Base-by-base conservation (phyloP, 1,140 invertebrate species). In the Bombus sylvicola region DNA sequence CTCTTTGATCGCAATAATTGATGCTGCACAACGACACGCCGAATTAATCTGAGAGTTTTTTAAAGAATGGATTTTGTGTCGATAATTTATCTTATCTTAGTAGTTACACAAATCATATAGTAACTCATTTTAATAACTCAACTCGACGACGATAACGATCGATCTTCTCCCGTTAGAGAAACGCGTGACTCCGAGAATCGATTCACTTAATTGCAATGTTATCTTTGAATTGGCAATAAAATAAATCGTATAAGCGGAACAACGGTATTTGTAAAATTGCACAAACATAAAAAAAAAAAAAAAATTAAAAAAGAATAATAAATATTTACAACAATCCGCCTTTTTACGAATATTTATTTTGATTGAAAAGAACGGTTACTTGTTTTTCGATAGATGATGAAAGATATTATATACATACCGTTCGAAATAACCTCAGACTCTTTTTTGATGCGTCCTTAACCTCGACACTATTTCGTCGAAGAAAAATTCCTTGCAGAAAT, bases 381-480 rank as follows among this genome's bases (percentile, higher is more conserved):
- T 5, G 28, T 9, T 59, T 47, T 25, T 10, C 62, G 37, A 87
- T 22, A 62, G 18, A 66, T n/a, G 39, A 59, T 28, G 41, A 79
- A 83, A 64, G n/a, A n/a, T 79, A 59, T 78, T 25, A 71, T 76
- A 47, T 73, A 85, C 89, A 4, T 90, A 90, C 89, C 83, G 31
- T 83, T 64, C 37, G 18, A 76, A 59, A 37, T n/a, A 76, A 73
- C 41, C 89, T 86, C 76, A 47, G 66, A 39, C 43, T 78, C 31
- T 69, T 73, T 85, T 76, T 75, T 28, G 59, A n/a, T n/a, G 64
- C 47, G 88, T 81, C 88, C 81, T 89, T 87, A 89, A 85, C 82
- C 86, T 82, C 69, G 88, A 87, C 64, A 74, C 82, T 85, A 43
- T 83, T 87, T 62, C 68, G 53, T 22, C 66, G 39, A 34, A 41